Evolutionary conservation across 2,888 invertebrate genomes (phyloP), one percentile per base, ranked within the genome.

Genomic region (Neuroscelio doddi): DNA sequence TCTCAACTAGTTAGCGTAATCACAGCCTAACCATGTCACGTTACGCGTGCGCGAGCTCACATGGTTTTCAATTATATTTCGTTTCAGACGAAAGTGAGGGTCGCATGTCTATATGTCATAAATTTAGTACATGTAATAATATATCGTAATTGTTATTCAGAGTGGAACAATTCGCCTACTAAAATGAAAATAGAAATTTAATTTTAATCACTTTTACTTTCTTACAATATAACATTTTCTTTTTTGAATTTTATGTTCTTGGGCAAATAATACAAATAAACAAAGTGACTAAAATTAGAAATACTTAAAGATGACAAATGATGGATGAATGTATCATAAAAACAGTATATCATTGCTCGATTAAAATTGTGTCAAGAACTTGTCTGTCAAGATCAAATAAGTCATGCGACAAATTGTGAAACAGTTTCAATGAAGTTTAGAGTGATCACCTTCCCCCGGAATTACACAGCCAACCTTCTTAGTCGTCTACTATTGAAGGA

Each of bases 1-100:
- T 61, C 38, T 52, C 47, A 62, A 42, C 51, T 63, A 34, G 36
- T 66, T 67, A 64, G 42, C 56, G 45, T 65, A 58, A 73, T 71
- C 46, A 32, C 46, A 24, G 44, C 50, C 30, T 50, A 42, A 52
- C 34, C 34, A n/a, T 56, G 27, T 57, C 26, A 24, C 30, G 8
- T 47, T 27, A 34, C 15, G 32, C 42, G 27, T 44, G 17, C 14
- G 32, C 21, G 17, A 56, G 15, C 36, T 46, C 26, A 1, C 30
- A 27, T 44, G 8, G 15, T 16, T 44, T 44, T 42, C 10, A 42
- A 29, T 29, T 44, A 29, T 9, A 29, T 29, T 29, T 44, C 27
- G 29, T 14, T n/a, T n/a, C n/a, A n/a, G n/a, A n/a, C n/a, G n/a
- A n/a, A n/a, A n/a, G n/a, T n/a, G n/a, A n/a, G n/a, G n/a, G n/a